These are phyloP conservation scores for Lucilia sericata DNA, from an alignment of 1,140 invertebrate species.

Conservation along the genomic window DNA sequence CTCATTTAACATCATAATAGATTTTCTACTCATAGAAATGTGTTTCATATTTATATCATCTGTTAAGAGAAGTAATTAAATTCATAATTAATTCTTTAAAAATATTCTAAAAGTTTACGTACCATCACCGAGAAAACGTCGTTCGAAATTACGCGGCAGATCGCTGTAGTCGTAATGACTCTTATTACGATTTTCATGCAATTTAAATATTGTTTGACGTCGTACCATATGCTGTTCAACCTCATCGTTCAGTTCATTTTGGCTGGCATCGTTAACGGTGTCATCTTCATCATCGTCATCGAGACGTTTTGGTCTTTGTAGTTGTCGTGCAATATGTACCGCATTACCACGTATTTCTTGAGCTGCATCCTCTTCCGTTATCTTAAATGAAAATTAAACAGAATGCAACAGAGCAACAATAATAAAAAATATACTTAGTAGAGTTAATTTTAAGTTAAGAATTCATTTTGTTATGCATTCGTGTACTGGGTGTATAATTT, in stretches of 20 bases:
- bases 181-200: constrained; percentile 58
- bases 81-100: background rate
- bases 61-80: constrained; percentile 26
- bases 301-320: constrained; percentile 70
- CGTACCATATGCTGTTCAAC: constrained; percentile 54
- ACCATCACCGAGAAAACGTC: constrained; percentile 61
- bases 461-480: background rate
- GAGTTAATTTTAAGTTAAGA: background rate
- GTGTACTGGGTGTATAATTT: no score
- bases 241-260: constrained; percentile 46
- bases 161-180: constrained; percentile 60
- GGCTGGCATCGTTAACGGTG: constrained; percentile 51
- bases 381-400: constrained; percentile 44
- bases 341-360: constrained; percentile 72
- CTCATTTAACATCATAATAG: constrained; percentile 58
- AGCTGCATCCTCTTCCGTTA: constrained; percentile 68
- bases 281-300: constrained; percentile 67
- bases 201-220: constrained; percentile 59
- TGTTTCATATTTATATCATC: constrained; percentile 60
- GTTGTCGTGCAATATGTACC: constrained; percentile 72
- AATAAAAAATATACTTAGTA: background rate
- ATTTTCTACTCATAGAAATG: constrained; percentile 61
- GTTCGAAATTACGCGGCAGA: constrained; percentile 61
- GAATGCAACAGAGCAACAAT: background rate
- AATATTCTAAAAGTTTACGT: background rate